Evolutionary conservation across 2,113 vertebrate genomes (phyloP), one percentile per base, ranked within the genome.

Genomic region (Athene cunicularia): DNA sequence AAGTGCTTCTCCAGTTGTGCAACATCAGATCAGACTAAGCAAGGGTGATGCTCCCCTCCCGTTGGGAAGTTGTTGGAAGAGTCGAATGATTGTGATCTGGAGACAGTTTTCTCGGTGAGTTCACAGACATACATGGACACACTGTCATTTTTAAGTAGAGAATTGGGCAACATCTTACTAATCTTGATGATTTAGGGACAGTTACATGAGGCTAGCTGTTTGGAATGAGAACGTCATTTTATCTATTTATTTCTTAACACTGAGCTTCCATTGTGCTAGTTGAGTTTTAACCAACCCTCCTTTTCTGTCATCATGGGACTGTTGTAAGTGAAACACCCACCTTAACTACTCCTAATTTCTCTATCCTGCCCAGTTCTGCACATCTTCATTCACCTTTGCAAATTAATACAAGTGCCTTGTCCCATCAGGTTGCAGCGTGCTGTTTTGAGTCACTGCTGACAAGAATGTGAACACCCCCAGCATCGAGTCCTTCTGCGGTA

Each of bases 1-100:
- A 82, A 92, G 50, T 19, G 45, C 74, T 52, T 35, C 80, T 88
- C 45, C 66, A 76, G 84, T 53, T 83, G 79, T 84, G 77, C 85
- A 13, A 19, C 37, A 84, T 50, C 83, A 90, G 81, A 73, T 94
- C 58, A 71, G 79, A 50, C 75, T 59, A 37, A 73, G 43, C 2
- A 4, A 43, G 50, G 77, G 72, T 45, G 19, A 75, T 71, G 84
- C 60, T 62, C 7, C 58, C 4, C 72, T 93, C 71, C 80, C 83
- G 47, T 30, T 85, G 82, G 83, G 63, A 85, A 63, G 76, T 59
- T 50, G 28, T 33, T 53, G 33, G 73, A 59, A 70, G 62, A 79
- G 53, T 68, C 6, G 0, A 59, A 30, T 72, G 66, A 75, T 94
- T 20, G 7, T 37, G 10, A 49, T 13, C 62, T 63, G 37, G 12